Evolutionary conservation across 1,140 invertebrate species (phyloP).

Genomic region (Coelopa frigida): DNA sequence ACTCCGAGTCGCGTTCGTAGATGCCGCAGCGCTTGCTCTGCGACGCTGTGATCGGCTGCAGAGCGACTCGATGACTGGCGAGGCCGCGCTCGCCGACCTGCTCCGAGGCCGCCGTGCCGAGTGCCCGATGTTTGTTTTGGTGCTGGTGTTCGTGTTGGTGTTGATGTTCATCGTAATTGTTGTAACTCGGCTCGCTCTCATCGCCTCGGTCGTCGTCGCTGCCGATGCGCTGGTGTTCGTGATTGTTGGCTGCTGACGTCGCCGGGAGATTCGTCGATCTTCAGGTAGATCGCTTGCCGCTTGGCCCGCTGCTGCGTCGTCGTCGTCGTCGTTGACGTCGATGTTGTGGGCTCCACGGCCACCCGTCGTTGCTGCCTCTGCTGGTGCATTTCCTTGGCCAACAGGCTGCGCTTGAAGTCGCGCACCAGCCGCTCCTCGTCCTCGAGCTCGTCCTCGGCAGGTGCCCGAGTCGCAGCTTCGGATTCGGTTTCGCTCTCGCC

Average conservation of each 20-base stretch:
- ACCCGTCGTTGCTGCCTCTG: conserved; percentile 1
- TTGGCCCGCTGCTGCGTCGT: not conserved
- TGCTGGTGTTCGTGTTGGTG: not conserved
- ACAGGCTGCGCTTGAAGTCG: conserved; percentile 13
- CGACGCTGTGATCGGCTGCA: not conserved
- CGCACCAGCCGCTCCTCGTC: too few relatives aligned
- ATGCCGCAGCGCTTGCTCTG: not conserved
- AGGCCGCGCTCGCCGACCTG: not conserved
- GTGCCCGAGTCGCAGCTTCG: too few relatives aligned
- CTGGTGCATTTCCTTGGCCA: conserved; percentile 6
- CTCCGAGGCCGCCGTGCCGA: not conserved
- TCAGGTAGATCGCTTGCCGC: conserved; percentile 9
- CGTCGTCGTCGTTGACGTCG: conserved; percentile 1
- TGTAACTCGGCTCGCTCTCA: not conserved
- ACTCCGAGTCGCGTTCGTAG: conserved; percentile 6
- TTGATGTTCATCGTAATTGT: not conserved
- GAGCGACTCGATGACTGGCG: not conserved
- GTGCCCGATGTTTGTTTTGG: not conserved
- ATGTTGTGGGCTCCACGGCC: conserved; percentile 1
- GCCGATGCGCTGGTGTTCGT: not conserved
- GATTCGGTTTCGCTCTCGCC: too few relatives aligned
- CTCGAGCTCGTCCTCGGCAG: too few relatives aligned
- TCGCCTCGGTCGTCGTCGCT: not conserved
- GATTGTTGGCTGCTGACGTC: conserved; percentile 4
- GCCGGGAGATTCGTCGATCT: conserved; percentile 3